These are phyloP conservation scores for Trissolcus japonicus DNA, from an alignment of 2,888 invertebrate genomes.

Conservation along the genomic window DNA sequence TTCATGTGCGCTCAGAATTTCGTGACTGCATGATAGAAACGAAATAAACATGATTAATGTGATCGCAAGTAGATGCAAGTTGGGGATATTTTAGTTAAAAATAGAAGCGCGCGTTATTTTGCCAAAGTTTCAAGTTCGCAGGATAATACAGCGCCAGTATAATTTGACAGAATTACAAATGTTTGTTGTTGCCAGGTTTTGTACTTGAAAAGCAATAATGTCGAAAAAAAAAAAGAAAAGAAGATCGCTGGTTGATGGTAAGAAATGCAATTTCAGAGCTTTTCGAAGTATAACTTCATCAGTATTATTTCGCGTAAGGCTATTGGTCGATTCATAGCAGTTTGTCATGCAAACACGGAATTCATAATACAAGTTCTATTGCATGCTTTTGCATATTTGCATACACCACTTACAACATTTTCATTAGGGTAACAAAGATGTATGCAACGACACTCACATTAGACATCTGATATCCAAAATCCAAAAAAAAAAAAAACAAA, in stretches of 20 bases:
- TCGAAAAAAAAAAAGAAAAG: conserved; percentile 6
- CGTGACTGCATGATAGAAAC: conserved; percentile 55
- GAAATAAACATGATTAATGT: conserved; percentile 51
- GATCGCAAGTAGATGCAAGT: conserved; percentile 33
- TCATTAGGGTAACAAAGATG: conserved; percentile 46
- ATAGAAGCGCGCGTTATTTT: conserved; percentile 40
- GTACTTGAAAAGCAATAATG: conserved; percentile 17
- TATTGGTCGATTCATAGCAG: conserved; percentile 49
- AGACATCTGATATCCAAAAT: conserved; percentile 15
- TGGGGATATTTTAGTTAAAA: conserved; percentile 29
- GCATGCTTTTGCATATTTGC: conserved; percentile 51
- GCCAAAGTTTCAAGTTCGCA: conserved; percentile 23
- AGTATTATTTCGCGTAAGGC: conserved; percentile 50
- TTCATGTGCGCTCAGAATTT: conserved; percentile 43
- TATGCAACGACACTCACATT: conserved; percentile 48
- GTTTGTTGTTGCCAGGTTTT: conserved; percentile 8
- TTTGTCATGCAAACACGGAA: conserved; percentile 58
- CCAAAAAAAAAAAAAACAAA: not conserved
- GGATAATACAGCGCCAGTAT: not conserved
- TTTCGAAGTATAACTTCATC: conserved; percentile 53
- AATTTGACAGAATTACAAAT: not conserved
- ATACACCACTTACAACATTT: conserved; percentile 54
- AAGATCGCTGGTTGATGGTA: not conserved
- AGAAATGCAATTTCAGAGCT: conserved; percentile 28
- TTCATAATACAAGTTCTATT: conserved; percentile 48